Evolutionary conservation across 2,797 vertebrate genomes (phyloP).

Genomic region (Tarsius wallacei): DNA sequence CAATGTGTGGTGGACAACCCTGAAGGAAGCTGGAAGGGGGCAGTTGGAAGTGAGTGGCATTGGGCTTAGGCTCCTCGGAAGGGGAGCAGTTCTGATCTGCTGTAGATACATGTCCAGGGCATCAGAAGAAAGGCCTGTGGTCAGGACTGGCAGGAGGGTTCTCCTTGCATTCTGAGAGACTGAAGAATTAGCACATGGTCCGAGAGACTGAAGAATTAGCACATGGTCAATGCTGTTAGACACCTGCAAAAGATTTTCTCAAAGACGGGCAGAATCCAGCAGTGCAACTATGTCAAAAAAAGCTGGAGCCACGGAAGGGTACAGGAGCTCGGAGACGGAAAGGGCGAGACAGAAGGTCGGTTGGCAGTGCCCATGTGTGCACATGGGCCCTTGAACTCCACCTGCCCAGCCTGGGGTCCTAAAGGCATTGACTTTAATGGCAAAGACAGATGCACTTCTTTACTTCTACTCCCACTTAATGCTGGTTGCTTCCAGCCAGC

Average conservation of each 20-base stretch:
- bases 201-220: conserved; percentile 5
- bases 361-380: not conserved
- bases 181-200: not conserved
- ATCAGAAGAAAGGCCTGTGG: not conserved
- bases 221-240: not conserved
- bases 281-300: not conserved
- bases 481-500: not conserved
- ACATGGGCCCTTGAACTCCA: not conserved
- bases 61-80: not conserved
- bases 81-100: not conserved
- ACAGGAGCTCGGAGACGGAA: not conserved
- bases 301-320: not conserved
- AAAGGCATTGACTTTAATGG: not conserved
- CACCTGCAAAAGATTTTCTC: not conserved
- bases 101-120: not conserved
- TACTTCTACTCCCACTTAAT: not conserved
- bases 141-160: no score
- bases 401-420: not conserved
- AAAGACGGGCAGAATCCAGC: not conserved
- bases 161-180: not conserved
- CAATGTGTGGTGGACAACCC: not conserved
- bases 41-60: not conserved
- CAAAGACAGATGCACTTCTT: not conserved
- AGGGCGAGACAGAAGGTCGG: not conserved
- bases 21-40: not conserved